Percentiles rank a stretch among this genome's conserved stretches.
Conservation (phyloP, 2,113 vertebrate species). For the Campylomormyrus numenius region DNA sequence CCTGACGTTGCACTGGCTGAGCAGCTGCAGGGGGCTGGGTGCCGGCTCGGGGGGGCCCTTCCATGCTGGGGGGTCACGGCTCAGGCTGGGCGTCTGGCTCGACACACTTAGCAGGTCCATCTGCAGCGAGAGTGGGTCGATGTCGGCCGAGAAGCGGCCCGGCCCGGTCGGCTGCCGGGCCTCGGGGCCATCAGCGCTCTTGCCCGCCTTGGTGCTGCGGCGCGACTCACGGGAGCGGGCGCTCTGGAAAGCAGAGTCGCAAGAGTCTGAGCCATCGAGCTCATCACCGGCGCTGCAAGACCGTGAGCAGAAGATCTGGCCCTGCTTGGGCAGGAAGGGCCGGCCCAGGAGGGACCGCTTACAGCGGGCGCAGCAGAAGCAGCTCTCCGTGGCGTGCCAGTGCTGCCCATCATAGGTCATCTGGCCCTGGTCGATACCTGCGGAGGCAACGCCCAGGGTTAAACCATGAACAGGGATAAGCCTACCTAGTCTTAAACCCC, state of each 20-base stretch:
- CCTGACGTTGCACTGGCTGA: conserved; percentile 89
- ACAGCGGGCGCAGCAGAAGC: conserved; percentile 93
- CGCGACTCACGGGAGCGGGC: conserved; percentile 86
- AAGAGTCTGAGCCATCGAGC: conserved; percentile 85
- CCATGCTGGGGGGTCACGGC: conserved; percentile 82
- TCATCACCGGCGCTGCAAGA: conserved; percentile 88
- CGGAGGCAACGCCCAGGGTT: neutral
- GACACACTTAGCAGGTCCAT: conserved; percentile 97
- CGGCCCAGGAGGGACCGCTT: conserved; percentile 91
- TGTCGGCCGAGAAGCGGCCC: conserved; percentile 75
- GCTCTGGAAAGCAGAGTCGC: conserved; percentile 91
- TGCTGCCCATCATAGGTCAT: conserved; percentile 98
- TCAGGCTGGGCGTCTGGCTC: conserved; percentile 88
- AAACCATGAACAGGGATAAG: neutral
- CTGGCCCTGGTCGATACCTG: conserved; percentile 97
- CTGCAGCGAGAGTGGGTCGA: conserved; percentile 91
- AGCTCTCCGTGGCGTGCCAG: conserved; percentile 93
- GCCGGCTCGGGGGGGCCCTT: conserved; percentile 64
- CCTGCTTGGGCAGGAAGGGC: conserved; percentile 94
- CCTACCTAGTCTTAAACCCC: neutral
- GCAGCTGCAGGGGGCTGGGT: conserved; percentile 81
- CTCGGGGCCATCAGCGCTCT: conserved; percentile 64
- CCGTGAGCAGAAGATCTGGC: conserved; percentile 95
- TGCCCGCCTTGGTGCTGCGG: conserved; percentile 82
- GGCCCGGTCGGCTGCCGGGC: conserved; percentile 48